A percentile compares a stretch with the other conserved stretches of the same genome.
Conservation (phyloP, 2,113 vertebrate species). For the Elgaria multicarinata region DNA sequence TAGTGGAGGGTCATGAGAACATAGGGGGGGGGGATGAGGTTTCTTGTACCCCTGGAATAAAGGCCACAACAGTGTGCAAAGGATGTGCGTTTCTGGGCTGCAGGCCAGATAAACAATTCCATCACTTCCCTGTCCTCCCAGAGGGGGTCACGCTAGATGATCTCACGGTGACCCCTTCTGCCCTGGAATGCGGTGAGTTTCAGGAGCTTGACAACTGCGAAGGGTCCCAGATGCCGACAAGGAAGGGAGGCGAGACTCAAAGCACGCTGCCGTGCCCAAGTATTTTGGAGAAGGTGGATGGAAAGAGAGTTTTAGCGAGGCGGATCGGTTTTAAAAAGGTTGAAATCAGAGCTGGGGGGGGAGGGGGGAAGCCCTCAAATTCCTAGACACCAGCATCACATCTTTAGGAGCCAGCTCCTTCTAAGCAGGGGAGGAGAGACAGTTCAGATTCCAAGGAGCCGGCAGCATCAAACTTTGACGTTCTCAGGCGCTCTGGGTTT, state of each 20-base stretch:
- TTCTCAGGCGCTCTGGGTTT: too few species aligned
- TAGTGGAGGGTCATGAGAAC: background rate
- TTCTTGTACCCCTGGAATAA: background rate
- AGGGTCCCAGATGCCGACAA: background rate
- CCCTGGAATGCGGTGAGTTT: background rate
- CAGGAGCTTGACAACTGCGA: background rate
- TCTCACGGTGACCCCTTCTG: background rate
- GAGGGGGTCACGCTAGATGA: background rate
- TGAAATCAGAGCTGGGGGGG: background rate
- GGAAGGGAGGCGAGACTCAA: background rate
- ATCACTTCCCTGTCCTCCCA: background rate
- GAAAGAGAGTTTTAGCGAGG: background rate
- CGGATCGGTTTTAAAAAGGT: too few species aligned
- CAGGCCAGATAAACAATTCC: rapidly evolving
- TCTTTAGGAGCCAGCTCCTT: background rate
- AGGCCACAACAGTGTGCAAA: too few species aligned
- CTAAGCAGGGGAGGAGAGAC: background rate
- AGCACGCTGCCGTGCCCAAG: background rate
- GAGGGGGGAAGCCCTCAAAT: background rate
- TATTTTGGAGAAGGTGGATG: background rate
- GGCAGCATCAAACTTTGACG: background rate
- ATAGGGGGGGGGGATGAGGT: background rate
- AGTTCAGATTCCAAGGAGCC: background rate
- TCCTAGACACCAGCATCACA: background rate
- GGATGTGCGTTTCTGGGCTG: background rate